A percentile compares a stretch with the other conserved stretches of the same genome.
Conservation (phyloP, 2,113 vertebrate species). For the Abramis brama region DNA sequence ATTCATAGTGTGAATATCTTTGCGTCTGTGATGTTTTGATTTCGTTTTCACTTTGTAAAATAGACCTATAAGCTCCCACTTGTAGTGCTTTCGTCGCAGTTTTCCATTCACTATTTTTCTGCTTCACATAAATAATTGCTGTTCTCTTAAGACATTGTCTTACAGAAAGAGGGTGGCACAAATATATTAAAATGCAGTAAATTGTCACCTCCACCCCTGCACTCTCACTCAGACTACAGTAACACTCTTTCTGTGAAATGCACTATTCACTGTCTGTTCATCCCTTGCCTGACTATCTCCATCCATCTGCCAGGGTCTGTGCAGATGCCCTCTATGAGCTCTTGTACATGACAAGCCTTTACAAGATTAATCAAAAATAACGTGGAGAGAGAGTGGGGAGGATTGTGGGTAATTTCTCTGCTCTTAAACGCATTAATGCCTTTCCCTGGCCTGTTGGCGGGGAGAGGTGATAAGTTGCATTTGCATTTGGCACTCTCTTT, state of each 20-base stretch:
- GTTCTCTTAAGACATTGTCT: neutral
- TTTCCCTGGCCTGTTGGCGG: conserved; percentile 62
- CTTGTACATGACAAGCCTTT: conserved; percentile 70
- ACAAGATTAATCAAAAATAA: conserved; percentile 68
- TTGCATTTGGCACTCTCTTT: conserved; percentile 65
- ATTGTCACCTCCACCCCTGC: conserved; percentile 39
- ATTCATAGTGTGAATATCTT: neutral
- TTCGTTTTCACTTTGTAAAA: neutral
- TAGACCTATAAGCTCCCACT: neutral
- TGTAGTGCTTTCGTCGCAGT: neutral
- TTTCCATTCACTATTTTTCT: neutral
- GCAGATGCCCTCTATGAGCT: conserved; percentile 57
- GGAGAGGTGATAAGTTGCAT: conserved; percentile 73
- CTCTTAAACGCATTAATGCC: conserved; percentile 71
- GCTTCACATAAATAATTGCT: neutral
- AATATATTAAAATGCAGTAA: conserved; percentile 14
- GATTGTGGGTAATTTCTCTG: conserved; percentile 62
- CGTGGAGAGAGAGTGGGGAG: conserved; percentile 57
- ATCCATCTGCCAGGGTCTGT: conserved; percentile 57
- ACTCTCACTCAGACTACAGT: conserved; percentile 54
- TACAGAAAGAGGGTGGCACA: neutral
- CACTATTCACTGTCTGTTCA: conserved; percentile 42
- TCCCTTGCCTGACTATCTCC: conserved; percentile 43
- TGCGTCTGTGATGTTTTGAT: neutral
- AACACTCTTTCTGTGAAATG: conserved; percentile 18